Conservation (phyloP, 2,113 vertebrate species). For the Otus sunia region DNA sequence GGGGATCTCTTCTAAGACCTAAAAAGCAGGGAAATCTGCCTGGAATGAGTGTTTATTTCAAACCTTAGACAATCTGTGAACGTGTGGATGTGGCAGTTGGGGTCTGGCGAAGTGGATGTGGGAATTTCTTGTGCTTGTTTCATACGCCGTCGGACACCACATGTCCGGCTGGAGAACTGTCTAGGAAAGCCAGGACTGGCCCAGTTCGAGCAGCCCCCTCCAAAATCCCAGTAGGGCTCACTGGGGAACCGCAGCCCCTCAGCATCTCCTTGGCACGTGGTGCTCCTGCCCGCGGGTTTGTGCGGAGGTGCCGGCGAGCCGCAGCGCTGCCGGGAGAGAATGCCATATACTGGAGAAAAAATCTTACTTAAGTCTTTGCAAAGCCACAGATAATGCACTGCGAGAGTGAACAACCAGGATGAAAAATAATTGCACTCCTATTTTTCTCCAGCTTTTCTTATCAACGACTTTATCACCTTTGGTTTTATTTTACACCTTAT, state of each 20-base stretch:
- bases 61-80: not conserved
- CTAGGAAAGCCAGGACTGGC: not conserved
- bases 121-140: not conserved
- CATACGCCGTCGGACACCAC: accelerated
- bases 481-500: slow-evolving; percentile 69
- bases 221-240: not conserved
- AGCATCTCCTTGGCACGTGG: not conserved
- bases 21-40: not conserved
- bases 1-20: not conserved
- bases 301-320: not conserved
- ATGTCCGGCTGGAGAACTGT: not conserved
- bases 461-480: slow-evolving; percentile 57
- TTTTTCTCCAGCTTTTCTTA: slow-evolving; percentile 57
- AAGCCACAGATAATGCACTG: slow-evolving; percentile 50
- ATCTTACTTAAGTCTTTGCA: slow-evolving; percentile 42
- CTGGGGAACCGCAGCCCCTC: accelerated
- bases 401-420: slow-evolving; percentile 34
- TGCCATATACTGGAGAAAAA: not conserved
- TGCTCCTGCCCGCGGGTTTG: not conserved
- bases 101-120: not conserved
- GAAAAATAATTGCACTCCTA: slow-evolving; percentile 59
- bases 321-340: not conserved
- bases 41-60: too few relatives aligned
- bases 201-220: not conserved
- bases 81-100: not conserved